Evolutionary conservation across 2,797 vertebrate species (phyloP).

Genomic region (Macropodus opercularis): DNA sequence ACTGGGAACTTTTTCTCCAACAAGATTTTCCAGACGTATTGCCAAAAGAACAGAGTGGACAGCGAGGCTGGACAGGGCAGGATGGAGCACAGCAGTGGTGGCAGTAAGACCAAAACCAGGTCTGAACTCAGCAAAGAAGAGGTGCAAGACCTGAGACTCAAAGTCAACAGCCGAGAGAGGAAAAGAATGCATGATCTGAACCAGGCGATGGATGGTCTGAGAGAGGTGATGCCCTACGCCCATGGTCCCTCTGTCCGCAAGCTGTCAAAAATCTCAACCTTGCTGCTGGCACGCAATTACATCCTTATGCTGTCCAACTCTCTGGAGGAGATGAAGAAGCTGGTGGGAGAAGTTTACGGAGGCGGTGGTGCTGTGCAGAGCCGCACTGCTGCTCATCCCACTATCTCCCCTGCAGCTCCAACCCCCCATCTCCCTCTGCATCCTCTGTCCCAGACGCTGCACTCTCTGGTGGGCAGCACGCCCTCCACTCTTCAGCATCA

Average conservation of each 20-base stretch:
- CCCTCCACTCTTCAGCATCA: slow-evolving; percentile 72
- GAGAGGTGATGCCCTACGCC: slow-evolving; percentile 88
- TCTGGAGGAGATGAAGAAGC: slow-evolving; percentile 87
- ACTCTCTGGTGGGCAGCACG: slow-evolving; percentile 73
- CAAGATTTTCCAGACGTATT: slow-evolving; percentile 82
- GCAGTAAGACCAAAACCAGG: slow-evolving; percentile 57
- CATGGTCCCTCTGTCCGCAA: slow-evolving; percentile 87
- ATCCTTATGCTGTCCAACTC: slow-evolving; percentile 88
- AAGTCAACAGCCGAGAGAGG: slow-evolving; percentile 87
- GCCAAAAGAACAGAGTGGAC: slow-evolving; percentile 55
- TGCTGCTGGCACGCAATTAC: slow-evolving; percentile 86
- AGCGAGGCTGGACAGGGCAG: slow-evolving; percentile 28
- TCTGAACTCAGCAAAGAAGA: slow-evolving; percentile 70
- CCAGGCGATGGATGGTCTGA: slow-evolving; percentile 87
- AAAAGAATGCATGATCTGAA: slow-evolving; percentile 89
- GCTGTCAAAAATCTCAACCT: slow-evolving; percentile 87
- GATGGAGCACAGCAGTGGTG: slow-evolving; percentile 32
- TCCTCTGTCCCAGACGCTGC: slow-evolving; percentile 81
- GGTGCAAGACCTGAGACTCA: slow-evolving; percentile 83
- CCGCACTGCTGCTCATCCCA: slow-evolving; percentile 54
- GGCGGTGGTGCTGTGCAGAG: slow-evolving; percentile 65
- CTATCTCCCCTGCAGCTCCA: slow-evolving; percentile 50
- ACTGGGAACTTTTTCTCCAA: slow-evolving; percentile 77
- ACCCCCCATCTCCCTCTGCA: slow-evolving; percentile 74
- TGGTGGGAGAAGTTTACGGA: slow-evolving; percentile 85